Conservation (phyloP, 1,140 invertebrate species). For the Littorina saxatilis region DNA sequence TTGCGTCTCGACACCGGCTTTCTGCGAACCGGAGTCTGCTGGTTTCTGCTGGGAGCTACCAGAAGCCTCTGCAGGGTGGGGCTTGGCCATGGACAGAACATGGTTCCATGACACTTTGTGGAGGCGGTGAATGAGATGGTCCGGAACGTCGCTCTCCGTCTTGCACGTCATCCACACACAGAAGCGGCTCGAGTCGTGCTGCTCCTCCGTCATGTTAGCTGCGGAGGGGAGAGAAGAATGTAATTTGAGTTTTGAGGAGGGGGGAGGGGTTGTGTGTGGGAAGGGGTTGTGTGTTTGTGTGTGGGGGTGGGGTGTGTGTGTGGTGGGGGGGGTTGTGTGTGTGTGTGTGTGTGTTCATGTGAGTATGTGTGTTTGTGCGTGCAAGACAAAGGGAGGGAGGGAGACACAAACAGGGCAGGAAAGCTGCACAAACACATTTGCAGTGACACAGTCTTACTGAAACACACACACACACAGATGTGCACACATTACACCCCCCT, state of each 20-base stretch:
- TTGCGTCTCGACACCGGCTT: neutral
- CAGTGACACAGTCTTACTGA: too few relatives aligned
- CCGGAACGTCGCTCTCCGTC: constrained; percentile 57
- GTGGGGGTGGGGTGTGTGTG: too few relatives aligned
- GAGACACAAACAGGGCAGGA: neutral
- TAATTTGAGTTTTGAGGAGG: too few relatives aligned
- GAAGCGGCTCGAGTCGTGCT: constrained; percentile 59
- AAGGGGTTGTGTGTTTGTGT: too few relatives aligned
- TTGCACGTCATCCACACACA: constrained; percentile 71
- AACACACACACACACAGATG: too few relatives aligned
- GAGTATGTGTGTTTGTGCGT: too few relatives aligned
- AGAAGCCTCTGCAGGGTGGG: neutral
- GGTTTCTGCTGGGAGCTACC: neutral
- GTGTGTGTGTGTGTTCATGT: too few relatives aligned
- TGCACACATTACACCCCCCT: too few relatives aligned
- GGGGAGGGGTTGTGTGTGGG: too few relatives aligned
- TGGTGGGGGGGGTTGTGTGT: too few relatives aligned
- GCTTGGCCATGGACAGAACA: constrained; percentile 46
- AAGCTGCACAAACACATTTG: too few relatives aligned
- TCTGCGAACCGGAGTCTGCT: neutral
- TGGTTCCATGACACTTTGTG: constrained; percentile 69
- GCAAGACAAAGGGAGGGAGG: neutral
- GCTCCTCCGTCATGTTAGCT: constrained; percentile 52
- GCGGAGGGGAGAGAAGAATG: too few relatives aligned
- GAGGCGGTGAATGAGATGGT: constrained; percentile 59